Percentiles rank a stretch among this genome's conserved stretches.
These are phyloP conservation scores for Lagocephalus sceleratus DNA, from an alignment of 2,797 vertebrate species.

Conservation along the genomic window DNA sequence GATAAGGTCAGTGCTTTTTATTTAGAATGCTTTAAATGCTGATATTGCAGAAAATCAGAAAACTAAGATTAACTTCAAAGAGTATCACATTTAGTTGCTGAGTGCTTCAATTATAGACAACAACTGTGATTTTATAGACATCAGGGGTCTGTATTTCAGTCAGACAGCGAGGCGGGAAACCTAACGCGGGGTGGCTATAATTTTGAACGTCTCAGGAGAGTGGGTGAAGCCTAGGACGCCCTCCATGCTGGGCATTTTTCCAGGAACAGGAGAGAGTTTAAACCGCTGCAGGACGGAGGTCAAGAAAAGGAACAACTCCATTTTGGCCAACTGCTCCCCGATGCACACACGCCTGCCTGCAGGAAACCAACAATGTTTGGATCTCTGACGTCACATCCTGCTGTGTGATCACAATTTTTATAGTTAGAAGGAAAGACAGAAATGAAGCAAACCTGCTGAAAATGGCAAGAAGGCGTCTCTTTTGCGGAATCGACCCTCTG, in stretches of 20 bases:
- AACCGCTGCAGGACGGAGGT: conserved; percentile 78
- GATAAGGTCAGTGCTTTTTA: too few relatives aligned
- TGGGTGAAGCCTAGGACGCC: conserved; percentile 69
- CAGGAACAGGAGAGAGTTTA: conserved; percentile 65
- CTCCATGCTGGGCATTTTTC: conserved; percentile 57
- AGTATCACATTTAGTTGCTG: too few relatives aligned
- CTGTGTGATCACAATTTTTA: neutral
- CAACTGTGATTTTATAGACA: too few relatives aligned
- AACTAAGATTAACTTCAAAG: too few relatives aligned
- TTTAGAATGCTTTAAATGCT: too few relatives aligned
- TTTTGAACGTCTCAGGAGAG: conserved; percentile 61
- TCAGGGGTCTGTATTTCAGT: too few relatives aligned
- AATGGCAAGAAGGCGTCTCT: conserved; percentile 82
- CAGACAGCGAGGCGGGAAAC: too few relatives aligned
- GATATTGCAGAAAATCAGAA: too few relatives aligned
- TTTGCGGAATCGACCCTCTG: conserved; percentile 75
- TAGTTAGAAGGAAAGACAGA: neutral
- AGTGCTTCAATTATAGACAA: too few relatives aligned
- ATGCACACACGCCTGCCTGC: conserved; percentile 80
- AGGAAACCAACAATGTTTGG: neutral
- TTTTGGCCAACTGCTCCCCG: conserved; percentile 77
- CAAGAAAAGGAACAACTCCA: conserved; percentile 74
- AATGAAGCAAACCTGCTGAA: conserved; percentile 71
- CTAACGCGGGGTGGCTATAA: conserved; percentile 68
- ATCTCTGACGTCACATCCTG: neutral